A percentile compares a stretch with the other conserved stretches of the same genome.
phyloP scores from a whole-genome alignment of 2,113 vertebrate genomes.

The Podocnemis expansa region DNA sequence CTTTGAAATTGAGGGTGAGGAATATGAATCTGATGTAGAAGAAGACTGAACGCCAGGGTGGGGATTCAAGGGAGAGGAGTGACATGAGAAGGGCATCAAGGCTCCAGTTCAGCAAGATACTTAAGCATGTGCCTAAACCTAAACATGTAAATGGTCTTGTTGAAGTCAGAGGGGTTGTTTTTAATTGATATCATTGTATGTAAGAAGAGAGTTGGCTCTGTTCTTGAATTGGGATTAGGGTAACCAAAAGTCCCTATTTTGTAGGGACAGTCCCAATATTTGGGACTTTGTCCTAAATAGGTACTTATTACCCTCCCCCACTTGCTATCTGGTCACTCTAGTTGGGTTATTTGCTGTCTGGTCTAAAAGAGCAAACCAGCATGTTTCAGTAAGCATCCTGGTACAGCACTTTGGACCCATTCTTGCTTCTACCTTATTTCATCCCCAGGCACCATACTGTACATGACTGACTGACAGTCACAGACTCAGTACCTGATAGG shows the following conservation, averaged over 20 bases:
- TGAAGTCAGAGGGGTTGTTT: not conserved
- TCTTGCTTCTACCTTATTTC: constrained; percentile 51
- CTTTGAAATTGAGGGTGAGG: constrained; percentile 7
- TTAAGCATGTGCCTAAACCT: not conserved
- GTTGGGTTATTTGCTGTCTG: constrained; percentile 28
- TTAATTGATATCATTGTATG: not conserved
- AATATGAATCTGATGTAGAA: constrained; percentile 1
- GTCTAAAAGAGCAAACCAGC: constrained; percentile 66
- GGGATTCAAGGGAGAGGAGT: not conserved
- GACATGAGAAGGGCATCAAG: not conserved
- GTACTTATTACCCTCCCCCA: too few species aligned
- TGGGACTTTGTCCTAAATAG: too few species aligned
- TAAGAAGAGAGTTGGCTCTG: not conserved
- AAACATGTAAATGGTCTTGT: not conserved
- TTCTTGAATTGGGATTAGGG: not conserved
- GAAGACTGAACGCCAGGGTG: not conserved
- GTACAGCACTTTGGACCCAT: not conserved
- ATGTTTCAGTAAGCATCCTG: constrained; percentile 39
- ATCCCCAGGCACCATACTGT: constrained; percentile 40
- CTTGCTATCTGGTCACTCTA: not conserved
- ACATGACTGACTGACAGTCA: constrained; percentile 20
- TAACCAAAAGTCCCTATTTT: too few species aligned
- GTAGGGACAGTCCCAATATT: too few species aligned
- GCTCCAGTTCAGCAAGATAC: constrained; percentile 19
- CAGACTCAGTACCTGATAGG: constrained; percentile 41